Evolutionary conservation across 2,888 invertebrate species (phyloP).

Genomic region (Ametastegia equiseti): DNA sequence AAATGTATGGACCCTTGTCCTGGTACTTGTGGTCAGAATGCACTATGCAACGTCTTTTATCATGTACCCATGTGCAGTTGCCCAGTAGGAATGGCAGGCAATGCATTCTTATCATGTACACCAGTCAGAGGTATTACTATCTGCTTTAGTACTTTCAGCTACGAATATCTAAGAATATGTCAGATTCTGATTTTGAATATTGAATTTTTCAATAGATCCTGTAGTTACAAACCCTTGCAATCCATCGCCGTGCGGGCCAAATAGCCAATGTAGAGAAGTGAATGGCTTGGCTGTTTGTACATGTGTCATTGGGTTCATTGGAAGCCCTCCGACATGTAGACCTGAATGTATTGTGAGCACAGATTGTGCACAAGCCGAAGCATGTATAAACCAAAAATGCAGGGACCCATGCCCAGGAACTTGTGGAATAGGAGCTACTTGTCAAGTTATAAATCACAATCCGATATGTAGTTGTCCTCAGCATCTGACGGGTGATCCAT

Average conservation of each 20-base stretch:
- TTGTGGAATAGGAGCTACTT: conserved; percentile 76
- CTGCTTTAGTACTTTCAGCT: not conserved
- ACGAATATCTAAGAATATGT: not conserved
- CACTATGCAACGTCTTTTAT: conserved; percentile 77
- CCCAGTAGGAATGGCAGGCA: conserved; percentile 73
- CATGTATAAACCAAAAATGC: conserved; percentile 75
- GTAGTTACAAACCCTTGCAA: conserved; percentile 69
- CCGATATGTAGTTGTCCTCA: conserved; percentile 77
- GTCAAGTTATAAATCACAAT: conserved; percentile 76
- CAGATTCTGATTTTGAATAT: conserved; percentile 7
- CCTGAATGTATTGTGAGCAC: conserved; percentile 75
- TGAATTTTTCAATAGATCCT: conserved; percentile 24
- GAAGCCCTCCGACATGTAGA: conserved; percentile 74
- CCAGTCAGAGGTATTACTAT: conserved; percentile 63
- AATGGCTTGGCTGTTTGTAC: conserved; percentile 77
- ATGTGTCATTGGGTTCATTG: conserved; percentile 74
- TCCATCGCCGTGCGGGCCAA: conserved; percentile 77
- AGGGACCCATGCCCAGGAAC: conserved; percentile 76
- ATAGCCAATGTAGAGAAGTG: conserved; percentile 77
- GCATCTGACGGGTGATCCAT: conserved; percentile 75
- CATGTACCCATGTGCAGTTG: conserved; percentile 79
- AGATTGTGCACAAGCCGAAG: conserved; percentile 74
- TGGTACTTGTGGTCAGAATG: conserved; percentile 77
- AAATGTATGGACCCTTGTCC: conserved; percentile 78
- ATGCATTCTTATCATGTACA: conserved; percentile 55